Base-by-base conservation (phyloP, 1,140 invertebrate genomes). In the Fopius arisanus region DNA sequence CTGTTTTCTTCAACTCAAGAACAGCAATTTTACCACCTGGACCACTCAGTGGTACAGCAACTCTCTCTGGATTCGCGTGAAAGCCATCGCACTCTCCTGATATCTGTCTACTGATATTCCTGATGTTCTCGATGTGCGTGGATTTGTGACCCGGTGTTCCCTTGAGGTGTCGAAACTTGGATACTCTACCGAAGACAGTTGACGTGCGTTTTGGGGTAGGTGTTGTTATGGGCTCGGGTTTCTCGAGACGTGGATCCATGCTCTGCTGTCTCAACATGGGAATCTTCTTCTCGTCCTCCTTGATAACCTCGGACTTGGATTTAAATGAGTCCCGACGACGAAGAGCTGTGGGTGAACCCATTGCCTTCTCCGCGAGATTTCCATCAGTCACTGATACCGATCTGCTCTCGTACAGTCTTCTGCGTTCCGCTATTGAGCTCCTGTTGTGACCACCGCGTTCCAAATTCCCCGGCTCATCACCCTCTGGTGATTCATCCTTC, bases 11-110 rank as follows among this genome's bases (percentile, higher is more conserved):
- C 62, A 97, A 86, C 89, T 97, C 95, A 73, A 97, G 90, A 26
- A 98, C 92, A 40, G 95, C 95, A 31, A 98, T 92, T 81, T 96
- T 95, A 0, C 96, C 96, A 19, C 96, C 96, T 9, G 95, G 92
- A 1, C 96, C 96, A 72, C 93, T 93, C 12, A 98, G 86, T 1
- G 96, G 96, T 9, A 98, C 92, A 1, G 95, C 96, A 68, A 96
- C 95, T 33, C 95, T 90, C 74, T 93, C 90, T 7, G 91, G 89
- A 89, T 98, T 98, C 0, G 93, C 93, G 84, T 95, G 94, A 84
- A 98, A 97, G 51, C 96, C 94, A 88, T 98, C 95, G 85, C 96
- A 97, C 86, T 98, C 96, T 28, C 96, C 95, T 3, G 96, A 95
- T 79, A 98, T 94, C 81, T 96, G 96, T 51, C 95, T 91, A 85